Conservation (phyloP, 2,888 invertebrate species). For the Colletes collaris region DNA sequence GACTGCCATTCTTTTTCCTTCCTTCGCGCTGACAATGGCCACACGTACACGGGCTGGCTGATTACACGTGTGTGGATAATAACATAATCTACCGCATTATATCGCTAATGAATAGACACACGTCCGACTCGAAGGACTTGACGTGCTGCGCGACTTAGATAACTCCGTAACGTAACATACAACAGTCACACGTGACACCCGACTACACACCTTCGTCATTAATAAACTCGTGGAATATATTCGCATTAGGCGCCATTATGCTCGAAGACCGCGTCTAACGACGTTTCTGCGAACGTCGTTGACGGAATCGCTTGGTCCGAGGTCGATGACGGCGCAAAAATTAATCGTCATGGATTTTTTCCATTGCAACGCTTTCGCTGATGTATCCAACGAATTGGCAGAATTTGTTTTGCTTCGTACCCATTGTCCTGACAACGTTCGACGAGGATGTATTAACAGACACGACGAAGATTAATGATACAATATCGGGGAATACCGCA, state of each 20-base stretch:
- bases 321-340: constrained; percentile 29
- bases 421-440: no score
- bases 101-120: constrained; percentile 45
- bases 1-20: neutral
- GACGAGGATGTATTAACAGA: no score
- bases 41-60: neutral
- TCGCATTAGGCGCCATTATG: constrained; percentile 39
- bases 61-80: constrained; percentile 23
- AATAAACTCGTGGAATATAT: constrained; percentile 43
- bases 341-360: neutral
- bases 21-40: neutral
- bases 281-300: constrained; percentile 34
- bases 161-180: constrained; percentile 38
- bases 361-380: neutral
- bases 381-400: no score
- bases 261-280: constrained; percentile 21
- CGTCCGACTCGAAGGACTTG: constrained; percentile 44
- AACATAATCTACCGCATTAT: constrained; percentile 36
- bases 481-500: no score
- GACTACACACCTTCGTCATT: constrained; percentile 41
- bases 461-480: no score
- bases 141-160: constrained; percentile 39
- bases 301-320: constrained; percentile 19
- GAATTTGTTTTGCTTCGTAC: no score
- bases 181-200: constrained; percentile 38